Percentiles rank a stretch among this genome's conserved stretches.
Evolutionary conservation across 2,888 invertebrate species (phyloP).

Genomic region (Netelia fuscicornis): DNA sequence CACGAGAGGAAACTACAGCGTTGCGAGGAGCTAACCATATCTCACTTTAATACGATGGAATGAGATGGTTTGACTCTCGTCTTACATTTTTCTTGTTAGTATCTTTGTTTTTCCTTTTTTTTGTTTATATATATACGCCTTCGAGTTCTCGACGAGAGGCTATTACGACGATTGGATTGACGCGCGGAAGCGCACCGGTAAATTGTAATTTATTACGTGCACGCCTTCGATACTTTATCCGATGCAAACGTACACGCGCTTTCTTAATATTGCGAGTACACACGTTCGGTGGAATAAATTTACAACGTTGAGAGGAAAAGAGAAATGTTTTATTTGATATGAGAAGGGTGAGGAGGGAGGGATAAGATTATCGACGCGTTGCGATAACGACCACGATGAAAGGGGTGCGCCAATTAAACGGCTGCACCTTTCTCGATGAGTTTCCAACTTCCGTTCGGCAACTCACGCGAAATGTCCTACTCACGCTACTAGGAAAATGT

Average conservation of each 20-base stretch:
- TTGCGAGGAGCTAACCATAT: conserved; percentile 39
- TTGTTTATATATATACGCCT: conserved; percentile 46
- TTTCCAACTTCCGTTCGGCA: conserved; percentile 48
- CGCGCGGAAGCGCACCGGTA: conserved; percentile 51
- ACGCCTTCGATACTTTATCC: conserved; percentile 54
- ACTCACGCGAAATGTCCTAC: conserved; percentile 40
- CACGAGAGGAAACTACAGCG: conserved; percentile 38
- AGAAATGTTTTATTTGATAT: not conserved
- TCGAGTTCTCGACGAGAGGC: conserved; percentile 40
- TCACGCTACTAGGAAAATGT: conserved; percentile 30
- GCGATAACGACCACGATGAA: conserved; percentile 49
- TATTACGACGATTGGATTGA: conserved; percentile 75
- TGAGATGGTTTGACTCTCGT: conserved; percentile 22
- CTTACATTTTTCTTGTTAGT: conserved; percentile 28
- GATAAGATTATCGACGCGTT: conserved; percentile 47
- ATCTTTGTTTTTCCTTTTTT: conserved; percentile 22
- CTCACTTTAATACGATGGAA: conserved; percentile 59
- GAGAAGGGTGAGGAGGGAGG: conserved; percentile 10
- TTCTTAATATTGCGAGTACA: conserved; percentile 5
- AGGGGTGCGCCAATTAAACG: conserved; percentile 63
- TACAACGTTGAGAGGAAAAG: not conserved
- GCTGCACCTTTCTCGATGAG: conserved; percentile 55
- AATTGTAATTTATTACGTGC: conserved; percentile 70
- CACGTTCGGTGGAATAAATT: not conserved
- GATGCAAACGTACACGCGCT: conserved; percentile 37